Evolutionary conservation across 2,888 invertebrate genomes (phyloP), one percentile per base, ranked within the genome.

Genomic region (Agrochola circellaris): DNA sequence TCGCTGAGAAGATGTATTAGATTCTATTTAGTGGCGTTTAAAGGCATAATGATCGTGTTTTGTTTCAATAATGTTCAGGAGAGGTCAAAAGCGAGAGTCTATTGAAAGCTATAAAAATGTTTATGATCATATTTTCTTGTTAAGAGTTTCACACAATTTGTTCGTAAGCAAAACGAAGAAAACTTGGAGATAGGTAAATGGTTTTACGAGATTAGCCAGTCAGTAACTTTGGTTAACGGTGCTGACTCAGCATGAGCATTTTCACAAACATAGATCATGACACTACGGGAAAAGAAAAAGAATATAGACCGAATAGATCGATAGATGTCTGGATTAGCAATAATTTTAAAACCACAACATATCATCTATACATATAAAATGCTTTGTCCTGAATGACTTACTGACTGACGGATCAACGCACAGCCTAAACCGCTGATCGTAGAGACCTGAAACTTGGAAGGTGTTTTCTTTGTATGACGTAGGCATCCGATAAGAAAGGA

Each of bases 71-170:
- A 58, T 65, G 42, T 51, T 34, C 42, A 20, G 8, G 5, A 20
- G 34, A 76, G 82, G 34, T 58, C 56, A 64, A 42, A 58, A 65
- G 38, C 7, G 34, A 77, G 64, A 82, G 75, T 51, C 2, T 48
- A 42, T 56, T 56, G 48, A 38, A 51, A n/a, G 30, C n/a, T 62
- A 42, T 26, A 2, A 72, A 72, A 79, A 61, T 54, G 1, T 9
- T 72, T 45, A 45, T 23, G 42, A 62, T 38, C 1, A 20, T 1
- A 23, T 45, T 62, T 80, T 48, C n/a, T 45, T 45, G 5, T n/a
- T 23, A 45, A 73, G 23, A 23, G 15, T 26, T 51, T 42, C 2
- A 58, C 15, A n/a, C 7, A n/a, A 42, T 20, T 42, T 54, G 7
- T 0, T 17, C 0, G 13, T 8, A 17, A 67, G 7, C 17, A 77